Evolutionary conservation across 2,888 invertebrate species (phyloP), one percentile per base, ranked within the genome.

Genomic region (Nesidiocoris tenuis): DNA sequence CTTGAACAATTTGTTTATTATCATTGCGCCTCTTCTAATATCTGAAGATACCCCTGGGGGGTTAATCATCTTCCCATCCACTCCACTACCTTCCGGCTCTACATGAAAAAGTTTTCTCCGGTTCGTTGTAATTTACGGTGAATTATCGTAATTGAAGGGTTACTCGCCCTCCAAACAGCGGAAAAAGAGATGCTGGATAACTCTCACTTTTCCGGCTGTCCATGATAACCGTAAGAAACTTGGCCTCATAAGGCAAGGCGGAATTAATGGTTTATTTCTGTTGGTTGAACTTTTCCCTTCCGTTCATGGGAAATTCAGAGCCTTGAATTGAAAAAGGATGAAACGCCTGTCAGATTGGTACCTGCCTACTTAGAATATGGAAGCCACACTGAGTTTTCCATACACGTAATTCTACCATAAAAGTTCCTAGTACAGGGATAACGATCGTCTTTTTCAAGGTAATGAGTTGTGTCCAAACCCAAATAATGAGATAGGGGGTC

Each of bases 121-220:
- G 18, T 61, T 61, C 61, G 19, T 24, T 24, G 25, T 64, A 64
- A 64, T 64, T 24, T 64, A 64, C 64, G 16, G 64, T 24, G n/a
- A 64, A 64, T 64, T 23, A 64, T 24, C 25, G 24, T 64, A 64
- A 64, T 24, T 64, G 64, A 64, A 64, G 64, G 64, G 64, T 64
- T 7, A 5, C 24, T 64, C 39, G 39, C 39, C 12, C 39, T 12
- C n/a, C 39, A 7, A 39, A 39, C 12, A 39, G 12, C 39, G 39
- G 39, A 12, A 39, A 39, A 39, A 39, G 39, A 39, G 39, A 39
- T 39, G 39, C 39, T 39, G 39, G 39, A 12, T 39, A 7, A 39
- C 39, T 39, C 39, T 39, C 39, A 39, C 39, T 39, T 39, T 39
- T 39, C 39, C 39, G 39, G 12, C 39, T 39, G 39, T 39, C 39